phyloP scores from a whole-genome alignment of 2,888 invertebrate species.

The Drosophila emarginata region DNA sequence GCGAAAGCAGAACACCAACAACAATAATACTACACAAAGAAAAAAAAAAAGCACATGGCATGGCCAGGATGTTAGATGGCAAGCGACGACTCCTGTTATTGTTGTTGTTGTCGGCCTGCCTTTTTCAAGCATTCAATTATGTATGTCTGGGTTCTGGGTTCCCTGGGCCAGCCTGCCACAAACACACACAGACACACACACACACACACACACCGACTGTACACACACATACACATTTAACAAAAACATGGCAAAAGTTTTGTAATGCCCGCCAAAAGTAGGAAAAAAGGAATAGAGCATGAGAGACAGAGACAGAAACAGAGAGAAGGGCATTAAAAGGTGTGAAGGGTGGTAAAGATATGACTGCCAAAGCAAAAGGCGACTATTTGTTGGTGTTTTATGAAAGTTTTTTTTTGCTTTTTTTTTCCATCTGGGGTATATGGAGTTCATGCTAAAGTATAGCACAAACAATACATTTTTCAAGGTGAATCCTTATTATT shows the following conservation, averaged over 20 bases:
- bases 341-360: constrained; percentile 67
- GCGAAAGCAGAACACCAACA: constrained; percentile 16
- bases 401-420: constrained; percentile 26
- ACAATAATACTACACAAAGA: constrained; percentile 29
- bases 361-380: constrained; percentile 55
- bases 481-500: background rate
- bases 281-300: constrained; percentile 11
- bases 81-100: constrained; percentile 36
- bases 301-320: constrained; percentile 3
- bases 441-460: background rate
- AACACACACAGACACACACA: constrained; percentile 47
- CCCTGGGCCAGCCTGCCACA: constrained; percentile 71
- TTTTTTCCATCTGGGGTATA: background rate
- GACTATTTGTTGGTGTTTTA: constrained; percentile 41
- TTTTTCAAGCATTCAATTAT: constrained; percentile 77
- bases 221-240: constrained; percentile 32
- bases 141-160: constrained; percentile 64
- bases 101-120: constrained; percentile 56
- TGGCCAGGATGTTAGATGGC: constrained; percentile 63
- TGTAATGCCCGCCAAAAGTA: constrained; percentile 72
- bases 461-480: background rate
- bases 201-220: constrained; percentile 32
- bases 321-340: constrained; percentile 63
- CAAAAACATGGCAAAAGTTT: constrained; percentile 75
- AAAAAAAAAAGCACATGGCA: constrained; percentile 43